A percentile compares a stretch with the other conserved stretches of the same genome.
Evolutionary conservation across 2,797 vertebrate species (phyloP).

Genomic region (Pristis pectinata): DNA sequence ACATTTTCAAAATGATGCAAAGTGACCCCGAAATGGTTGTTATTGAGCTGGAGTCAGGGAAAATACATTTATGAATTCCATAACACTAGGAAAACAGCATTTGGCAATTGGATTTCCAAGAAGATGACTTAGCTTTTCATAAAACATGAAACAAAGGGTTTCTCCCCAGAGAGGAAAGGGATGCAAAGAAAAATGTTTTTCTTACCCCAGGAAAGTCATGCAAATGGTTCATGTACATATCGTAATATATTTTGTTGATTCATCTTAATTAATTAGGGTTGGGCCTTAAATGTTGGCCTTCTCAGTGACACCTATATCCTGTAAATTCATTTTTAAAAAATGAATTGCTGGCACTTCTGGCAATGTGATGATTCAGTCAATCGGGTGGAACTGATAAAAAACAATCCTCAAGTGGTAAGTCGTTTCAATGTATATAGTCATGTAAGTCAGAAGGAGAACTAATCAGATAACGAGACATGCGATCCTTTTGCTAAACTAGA

Average conservation of each 20-base stretch:
- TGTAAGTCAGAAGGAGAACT: neutral
- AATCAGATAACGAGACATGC: no score
- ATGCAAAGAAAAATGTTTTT: neutral
- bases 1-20: no score
- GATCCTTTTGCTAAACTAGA: neutral
- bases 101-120: neutral
- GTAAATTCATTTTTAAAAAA: no score
- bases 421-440: neutral
- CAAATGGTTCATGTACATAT: neutral
- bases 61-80: no score
- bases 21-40: no score
- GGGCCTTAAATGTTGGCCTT: no score
- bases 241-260: neutral
- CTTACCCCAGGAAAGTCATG: neutral
- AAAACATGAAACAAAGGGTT: neutral
- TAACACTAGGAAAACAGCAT: no score
- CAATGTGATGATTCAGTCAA: neutral
- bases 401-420: neutral
- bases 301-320: no score
- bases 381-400: neutral
- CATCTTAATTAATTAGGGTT: no score
- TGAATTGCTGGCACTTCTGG: neutral
- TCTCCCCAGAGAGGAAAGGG: neutral
- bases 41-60: no score
- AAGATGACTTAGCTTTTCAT: no score